A percentile compares a stretch with the other conserved stretches of the same genome.
phyloP scores from a whole-genome alignment of 2,888 invertebrate species.

The Cerastis leucographa region DNA sequence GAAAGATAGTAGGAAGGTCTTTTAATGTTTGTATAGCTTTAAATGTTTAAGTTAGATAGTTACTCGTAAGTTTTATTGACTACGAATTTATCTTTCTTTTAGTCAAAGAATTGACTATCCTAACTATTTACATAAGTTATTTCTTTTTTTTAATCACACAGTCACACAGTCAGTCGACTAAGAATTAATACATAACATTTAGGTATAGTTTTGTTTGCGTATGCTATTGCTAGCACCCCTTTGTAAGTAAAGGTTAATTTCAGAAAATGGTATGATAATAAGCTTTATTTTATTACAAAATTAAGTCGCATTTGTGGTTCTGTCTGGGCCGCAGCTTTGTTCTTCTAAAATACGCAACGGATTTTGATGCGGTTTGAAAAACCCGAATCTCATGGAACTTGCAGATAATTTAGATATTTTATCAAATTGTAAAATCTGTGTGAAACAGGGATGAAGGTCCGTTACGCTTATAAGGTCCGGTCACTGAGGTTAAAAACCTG shows the following conservation, averaged over 20 bases:
- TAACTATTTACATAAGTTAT: not conserved
- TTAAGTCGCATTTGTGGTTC: no score
- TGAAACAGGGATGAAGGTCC: not conserved
- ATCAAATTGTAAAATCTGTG: not conserved
- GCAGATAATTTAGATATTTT: not conserved
- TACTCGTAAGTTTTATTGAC: not conserved
- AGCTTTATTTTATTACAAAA: no score
- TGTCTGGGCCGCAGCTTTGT: no score
- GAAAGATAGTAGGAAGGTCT: not conserved
- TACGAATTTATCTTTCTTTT: not conserved
- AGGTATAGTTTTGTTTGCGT: no score
- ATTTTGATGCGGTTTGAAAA: no score
- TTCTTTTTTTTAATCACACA: not conserved
- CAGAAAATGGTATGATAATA: no score
- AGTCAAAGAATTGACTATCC: not conserved
- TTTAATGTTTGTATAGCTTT: conserved; percentile 8
- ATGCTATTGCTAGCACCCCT: no score
- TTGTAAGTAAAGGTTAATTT: no score
- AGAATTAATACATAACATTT: no score
- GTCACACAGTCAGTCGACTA: no score
- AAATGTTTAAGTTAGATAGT: conserved; percentile 8
- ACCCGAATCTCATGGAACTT: no score
- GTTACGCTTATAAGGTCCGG: not conserved
- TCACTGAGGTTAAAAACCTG: not conserved
- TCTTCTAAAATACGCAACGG: no score